These are phyloP conservation scores for Haliclona indistincta DNA, from an alignment of 37 sponge, comb jelly and placozoan genomes.

Conservation along the genomic window DNA sequence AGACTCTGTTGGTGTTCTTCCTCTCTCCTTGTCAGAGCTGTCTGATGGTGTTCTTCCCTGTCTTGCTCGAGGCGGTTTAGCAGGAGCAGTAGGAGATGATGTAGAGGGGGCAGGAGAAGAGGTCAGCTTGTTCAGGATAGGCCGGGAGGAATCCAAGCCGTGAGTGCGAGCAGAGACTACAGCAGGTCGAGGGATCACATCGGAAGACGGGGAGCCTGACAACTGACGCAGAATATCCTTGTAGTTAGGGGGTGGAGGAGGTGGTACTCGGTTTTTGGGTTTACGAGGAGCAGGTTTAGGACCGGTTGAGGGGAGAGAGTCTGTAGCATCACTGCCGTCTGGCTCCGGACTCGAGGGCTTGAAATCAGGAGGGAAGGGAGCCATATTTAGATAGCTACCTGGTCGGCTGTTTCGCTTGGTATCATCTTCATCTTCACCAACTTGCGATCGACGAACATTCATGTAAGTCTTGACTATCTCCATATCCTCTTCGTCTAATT, in stretches of 20 bases:
- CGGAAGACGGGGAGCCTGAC: not conserved
- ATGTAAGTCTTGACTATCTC: not conserved
- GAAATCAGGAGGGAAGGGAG: conserved; percentile 1
- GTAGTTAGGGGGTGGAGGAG: not conserved
- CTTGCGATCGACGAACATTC: not conserved
- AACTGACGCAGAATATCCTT: not conserved
- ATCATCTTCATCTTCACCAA: not conserved
- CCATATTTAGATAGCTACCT: not conserved
- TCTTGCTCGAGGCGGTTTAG: not conserved
- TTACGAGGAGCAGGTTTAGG: not conserved
- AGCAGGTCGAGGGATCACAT: not conserved
- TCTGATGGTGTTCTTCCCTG: too few relatives aligned
- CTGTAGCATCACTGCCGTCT: not conserved
- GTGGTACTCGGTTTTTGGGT: not conserved
- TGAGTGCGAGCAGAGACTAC: not conserved
- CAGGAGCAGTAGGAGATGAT: not conserved
- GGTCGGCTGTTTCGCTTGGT: not conserved
- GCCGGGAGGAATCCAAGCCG: not conserved
- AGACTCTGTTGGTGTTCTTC: too few relatives aligned
- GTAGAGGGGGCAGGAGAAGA: not conserved
- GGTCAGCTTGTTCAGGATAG: not conserved
- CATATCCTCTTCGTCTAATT: not conserved
- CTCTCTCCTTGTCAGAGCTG: too few relatives aligned
- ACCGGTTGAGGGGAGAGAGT: not conserved
- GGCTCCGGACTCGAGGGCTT: not conserved